Evolutionary conservation across 2,797 vertebrate genomes (phyloP).

Genomic region (Schizothorax lantsangensis): DNA sequence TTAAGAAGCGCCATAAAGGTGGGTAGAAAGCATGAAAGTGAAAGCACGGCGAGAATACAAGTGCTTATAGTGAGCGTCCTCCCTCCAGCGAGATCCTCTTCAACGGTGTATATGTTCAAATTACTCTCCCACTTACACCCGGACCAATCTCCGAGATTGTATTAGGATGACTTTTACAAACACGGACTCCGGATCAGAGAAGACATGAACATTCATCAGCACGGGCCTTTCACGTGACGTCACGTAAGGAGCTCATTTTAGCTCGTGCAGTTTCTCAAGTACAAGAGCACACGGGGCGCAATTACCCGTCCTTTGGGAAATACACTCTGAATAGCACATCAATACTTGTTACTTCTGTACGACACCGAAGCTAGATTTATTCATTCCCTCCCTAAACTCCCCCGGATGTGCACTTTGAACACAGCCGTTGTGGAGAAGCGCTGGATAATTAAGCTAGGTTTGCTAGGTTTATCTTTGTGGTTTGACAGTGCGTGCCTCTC

Average conservation of each 20-base stretch:
- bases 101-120: slow-evolving; percentile 61
- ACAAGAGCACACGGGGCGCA: slow-evolving; percentile 47
- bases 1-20: slow-evolving; percentile 45
- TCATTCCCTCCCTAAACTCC: slow-evolving; percentile 51
- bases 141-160: slow-evolving; percentile 63
- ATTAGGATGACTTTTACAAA: slow-evolving; percentile 67
- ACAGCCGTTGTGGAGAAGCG: slow-evolving; percentile 36
- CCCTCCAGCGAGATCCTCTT: slow-evolving; percentile 51
- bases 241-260: slow-evolving; percentile 53
- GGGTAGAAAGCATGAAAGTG: slow-evolving; percentile 43
- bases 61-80: slow-evolving; percentile 56
- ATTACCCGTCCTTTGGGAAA: slow-evolving; percentile 63
- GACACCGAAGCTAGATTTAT: slow-evolving; percentile 57
- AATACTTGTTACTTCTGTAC: slow-evolving; percentile 62
- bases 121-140: slow-evolving; percentile 62
- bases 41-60: slow-evolving; percentile 5
- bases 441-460: slow-evolving; percentile 57
- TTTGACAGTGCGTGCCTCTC: slow-evolving; percentile 17
- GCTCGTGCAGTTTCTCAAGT: slow-evolving; percentile 50
- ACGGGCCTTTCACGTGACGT: slow-evolving; percentile 54
- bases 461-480: slow-evolving; percentile 54
- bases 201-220: slow-evolving; percentile 67
- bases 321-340: slow-evolving; percentile 62
- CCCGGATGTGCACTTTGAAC: slow-evolving; percentile 47
- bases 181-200: slow-evolving; percentile 59